Evolutionary conservation across 2,888 invertebrate genomes (phyloP).

Genomic region (Ptychoptera contaminata): DNA sequence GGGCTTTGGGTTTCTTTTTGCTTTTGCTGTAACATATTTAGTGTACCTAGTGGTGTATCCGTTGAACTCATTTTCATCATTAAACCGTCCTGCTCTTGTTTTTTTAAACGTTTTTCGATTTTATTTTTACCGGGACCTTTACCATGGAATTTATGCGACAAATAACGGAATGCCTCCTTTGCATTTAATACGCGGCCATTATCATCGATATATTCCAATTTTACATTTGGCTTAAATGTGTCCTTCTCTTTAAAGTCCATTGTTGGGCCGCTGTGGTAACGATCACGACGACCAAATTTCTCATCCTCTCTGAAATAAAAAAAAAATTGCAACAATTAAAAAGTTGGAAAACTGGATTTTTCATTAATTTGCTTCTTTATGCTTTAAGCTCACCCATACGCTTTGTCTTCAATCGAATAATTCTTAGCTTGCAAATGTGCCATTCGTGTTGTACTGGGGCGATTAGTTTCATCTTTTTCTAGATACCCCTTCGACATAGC

Average conservation of each 20-base stretch:
- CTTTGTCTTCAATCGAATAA: constrained; percentile 66
- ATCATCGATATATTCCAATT: constrained; percentile 94
- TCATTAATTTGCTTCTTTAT: background rate
- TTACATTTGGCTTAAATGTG: constrained; percentile 81
- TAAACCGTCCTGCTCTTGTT: constrained; percentile 83
- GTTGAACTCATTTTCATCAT: constrained; percentile 98
- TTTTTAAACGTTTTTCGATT: constrained; percentile 89
- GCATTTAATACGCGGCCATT: constrained; percentile 81
- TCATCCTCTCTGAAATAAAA: constrained; percentile 52
- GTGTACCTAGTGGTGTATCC: constrained; percentile 90
- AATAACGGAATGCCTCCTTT: constrained; percentile 92
- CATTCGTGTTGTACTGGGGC: constrained; percentile 54
- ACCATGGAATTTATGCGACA: constrained; percentile 98
- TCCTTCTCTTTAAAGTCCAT: constrained; percentile 86
- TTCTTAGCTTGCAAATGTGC: constrained; percentile 63
- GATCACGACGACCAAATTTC: constrained; percentile 54
- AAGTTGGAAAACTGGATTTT: background rate
- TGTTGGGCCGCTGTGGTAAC: constrained; percentile 63
- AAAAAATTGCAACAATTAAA: constrained; percentile 5
- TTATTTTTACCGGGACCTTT: constrained; percentile 99
- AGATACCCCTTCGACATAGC: constrained; percentile 91
- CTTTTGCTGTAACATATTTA: constrained; percentile 87
- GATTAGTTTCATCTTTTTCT: constrained; percentile 61
- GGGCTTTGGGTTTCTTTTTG: constrained; percentile 89
- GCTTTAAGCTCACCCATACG: constrained; percentile 38